Conservation (phyloP, 2,888 invertebrate species). For the Rhaphigaster nebulosa region DNA sequence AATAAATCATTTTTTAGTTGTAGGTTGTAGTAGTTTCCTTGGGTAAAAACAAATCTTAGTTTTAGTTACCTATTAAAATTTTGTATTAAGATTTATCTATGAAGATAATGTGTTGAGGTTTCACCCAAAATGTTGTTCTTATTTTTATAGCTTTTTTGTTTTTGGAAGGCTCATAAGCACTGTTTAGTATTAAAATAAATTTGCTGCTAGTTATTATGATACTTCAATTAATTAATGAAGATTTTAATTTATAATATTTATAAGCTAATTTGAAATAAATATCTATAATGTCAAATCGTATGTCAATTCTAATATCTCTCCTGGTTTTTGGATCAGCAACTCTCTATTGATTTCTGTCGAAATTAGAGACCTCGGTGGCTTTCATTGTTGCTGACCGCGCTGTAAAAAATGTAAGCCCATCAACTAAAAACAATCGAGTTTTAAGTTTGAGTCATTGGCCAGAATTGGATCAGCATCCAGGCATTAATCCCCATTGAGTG, state of each 20-base stretch:
- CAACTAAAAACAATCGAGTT: conserved; percentile 39
- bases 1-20: too few species aligned
- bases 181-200: background rate
- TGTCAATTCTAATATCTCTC: background rate
- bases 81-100: too few species aligned
- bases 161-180: background rate
- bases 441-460: conserved; percentile 41
- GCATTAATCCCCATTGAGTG: conserved; percentile 4
- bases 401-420: conserved; percentile 9
- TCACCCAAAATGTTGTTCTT: too few species aligned
- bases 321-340: background rate
- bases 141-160: too few species aligned
- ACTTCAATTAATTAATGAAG: background rate
- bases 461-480: background rate
- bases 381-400: conserved; percentile 3
- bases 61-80: too few species aligned
- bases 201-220: background rate
- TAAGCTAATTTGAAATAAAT: background rate
- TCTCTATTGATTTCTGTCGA: conserved; percentile 4
- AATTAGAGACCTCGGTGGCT: background rate
- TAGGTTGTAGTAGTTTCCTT: too few species aligned
- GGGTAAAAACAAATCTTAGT: too few species aligned
- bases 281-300: background rate
- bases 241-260: background rate
- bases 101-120: too few species aligned